phyloP scores from a whole-genome alignment of 1,140 invertebrate genomes.

The Oncopeltus fasciatus region DNA sequence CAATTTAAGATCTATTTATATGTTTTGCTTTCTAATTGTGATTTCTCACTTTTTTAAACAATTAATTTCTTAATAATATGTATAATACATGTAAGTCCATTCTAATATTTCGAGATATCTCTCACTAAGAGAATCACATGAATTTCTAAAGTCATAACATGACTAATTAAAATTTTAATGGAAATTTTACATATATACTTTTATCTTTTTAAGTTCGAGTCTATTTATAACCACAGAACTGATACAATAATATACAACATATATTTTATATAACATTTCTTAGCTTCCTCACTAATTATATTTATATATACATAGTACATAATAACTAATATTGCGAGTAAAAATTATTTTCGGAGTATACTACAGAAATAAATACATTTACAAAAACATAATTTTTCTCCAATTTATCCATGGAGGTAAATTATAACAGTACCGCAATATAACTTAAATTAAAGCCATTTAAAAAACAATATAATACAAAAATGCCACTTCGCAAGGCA shows the following conservation, averaged over 20 bases:
- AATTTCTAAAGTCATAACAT: too few species aligned
- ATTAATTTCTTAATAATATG: not conserved
- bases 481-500: conserved; percentile 4
- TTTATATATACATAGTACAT: conserved; percentile 1
- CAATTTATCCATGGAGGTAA: too few species aligned
- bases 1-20: not conserved
- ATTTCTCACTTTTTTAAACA: not conserved
- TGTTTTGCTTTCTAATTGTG: not conserved
- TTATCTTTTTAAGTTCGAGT: not conserved
- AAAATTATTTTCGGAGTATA: not conserved
- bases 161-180: not conserved
- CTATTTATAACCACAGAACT: not conserved
- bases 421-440: not conserved
- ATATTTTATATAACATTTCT: not conserved
- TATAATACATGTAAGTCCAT: conserved; percentile 2
- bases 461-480: conserved; percentile 10
- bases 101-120: not conserved
- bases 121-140: not conserved
- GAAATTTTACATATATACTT: not conserved
- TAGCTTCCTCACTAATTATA: not conserved
- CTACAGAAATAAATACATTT: conserved; percentile 6
- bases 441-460: not conserved
- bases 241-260: not conserved
- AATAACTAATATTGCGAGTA: conserved; percentile 4
- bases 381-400: not conserved